Percentiles rank a stretch among this genome's conserved stretches.
Evolutionary conservation across 2,797 vertebrate genomes (phyloP).

Genomic region (Poecilia velifera): DNA sequence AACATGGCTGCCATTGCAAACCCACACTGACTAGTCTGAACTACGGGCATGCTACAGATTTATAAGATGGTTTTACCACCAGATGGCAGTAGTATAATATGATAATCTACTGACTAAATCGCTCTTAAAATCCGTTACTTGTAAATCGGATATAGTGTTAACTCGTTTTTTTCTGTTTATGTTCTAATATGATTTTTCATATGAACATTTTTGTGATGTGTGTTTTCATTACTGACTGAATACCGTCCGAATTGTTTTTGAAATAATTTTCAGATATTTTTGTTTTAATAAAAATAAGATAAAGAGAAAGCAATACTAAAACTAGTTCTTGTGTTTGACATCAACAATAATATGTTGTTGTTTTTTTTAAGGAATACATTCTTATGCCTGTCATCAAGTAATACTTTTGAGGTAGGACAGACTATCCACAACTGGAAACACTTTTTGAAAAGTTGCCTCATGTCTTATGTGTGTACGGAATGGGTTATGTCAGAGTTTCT

Average conservation of each 20-base stretch:
- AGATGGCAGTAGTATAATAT: slow-evolving; percentile 57
- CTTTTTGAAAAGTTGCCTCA: not conserved
- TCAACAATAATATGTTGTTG: not conserved
- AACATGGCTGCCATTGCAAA: slow-evolving; percentile 65
- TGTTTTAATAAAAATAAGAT: not conserved
- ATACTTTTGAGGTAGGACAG: not conserved
- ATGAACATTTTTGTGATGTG: not conserved
- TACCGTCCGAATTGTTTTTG: not conserved
- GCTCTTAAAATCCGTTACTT: not conserved
- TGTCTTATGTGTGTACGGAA: not conserved
- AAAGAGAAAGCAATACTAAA: not conserved
- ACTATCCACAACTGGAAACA: not conserved
- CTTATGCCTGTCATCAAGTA: not conserved
- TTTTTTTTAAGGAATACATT: not conserved
- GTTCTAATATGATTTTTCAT: not conserved
- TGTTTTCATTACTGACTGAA: not conserved
- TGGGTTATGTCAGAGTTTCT: not conserved
- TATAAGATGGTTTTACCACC: slow-evolving; percentile 37
- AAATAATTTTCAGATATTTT: not conserved
- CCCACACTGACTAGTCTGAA: slow-evolving; percentile 29
- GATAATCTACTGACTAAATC: not conserved
- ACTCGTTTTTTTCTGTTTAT: not conserved
- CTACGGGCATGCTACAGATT: slow-evolving; percentile 18
- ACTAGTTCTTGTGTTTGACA: not conserved
- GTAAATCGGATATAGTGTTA: not conserved